Conservation (phyloP, 1,140 invertebrate genomes). For the Patella vulgata region DNA sequence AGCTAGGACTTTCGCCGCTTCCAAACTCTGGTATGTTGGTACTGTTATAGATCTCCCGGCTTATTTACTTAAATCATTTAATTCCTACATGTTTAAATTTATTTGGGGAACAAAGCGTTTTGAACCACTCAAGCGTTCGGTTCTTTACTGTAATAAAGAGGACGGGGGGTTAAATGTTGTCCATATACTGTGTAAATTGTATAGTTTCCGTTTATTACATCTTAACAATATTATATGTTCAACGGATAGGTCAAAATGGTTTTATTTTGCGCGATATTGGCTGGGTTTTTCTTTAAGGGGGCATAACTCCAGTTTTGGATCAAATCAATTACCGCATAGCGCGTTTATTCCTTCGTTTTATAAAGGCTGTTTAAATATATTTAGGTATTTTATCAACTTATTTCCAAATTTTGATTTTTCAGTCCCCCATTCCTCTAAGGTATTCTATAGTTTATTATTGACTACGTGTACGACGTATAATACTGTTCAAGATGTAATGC, state of each 20-base stretch:
- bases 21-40: conserved; percentile 35
- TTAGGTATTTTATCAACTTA: conserved; percentile 7
- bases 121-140: conserved; percentile 1
- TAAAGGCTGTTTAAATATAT: not conserved
- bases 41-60: conserved; percentile 22
- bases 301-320: conserved; percentile 1
- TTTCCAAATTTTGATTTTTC: conserved; percentile 12
- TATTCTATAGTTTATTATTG: conserved; percentile 7
- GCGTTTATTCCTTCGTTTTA: conserved; percentile 11
- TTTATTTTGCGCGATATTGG: conserved; percentile 12
- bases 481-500: not conserved
- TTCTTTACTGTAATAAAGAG: not conserved
- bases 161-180: conserved; percentile 17
- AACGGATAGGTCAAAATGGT: too few relatives aligned
- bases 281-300: conserved; percentile 5
- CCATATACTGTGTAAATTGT: not conserved
- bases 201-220: conserved; percentile 7
- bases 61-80: conserved; percentile 4
- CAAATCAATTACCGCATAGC: conserved; percentile 8
- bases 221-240: not conserved
- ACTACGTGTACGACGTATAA: not conserved
- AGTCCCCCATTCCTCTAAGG: not conserved
- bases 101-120: conserved; percentile 3
- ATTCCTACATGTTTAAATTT: conserved; percentile 1
- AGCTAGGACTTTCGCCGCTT: conserved; percentile 32